Base-by-base conservation (phyloP, 2,797 vertebrate species). In the Holocentrus rufus region DNA sequence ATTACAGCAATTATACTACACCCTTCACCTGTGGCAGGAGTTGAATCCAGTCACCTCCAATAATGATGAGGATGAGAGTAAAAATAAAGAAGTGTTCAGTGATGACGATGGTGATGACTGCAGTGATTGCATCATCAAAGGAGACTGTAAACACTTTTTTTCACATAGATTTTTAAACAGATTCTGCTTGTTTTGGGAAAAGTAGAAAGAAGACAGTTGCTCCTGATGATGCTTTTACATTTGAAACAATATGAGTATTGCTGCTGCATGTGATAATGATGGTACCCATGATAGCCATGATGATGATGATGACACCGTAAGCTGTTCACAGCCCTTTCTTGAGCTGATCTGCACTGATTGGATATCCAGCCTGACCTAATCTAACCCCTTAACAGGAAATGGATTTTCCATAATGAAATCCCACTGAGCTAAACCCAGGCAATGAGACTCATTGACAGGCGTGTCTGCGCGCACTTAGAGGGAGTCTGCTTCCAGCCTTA, bases 401-500 rank as follows among this genome's bases (percentile, higher is more conserved):
- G 57, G 81, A 85, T 89, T 87, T 85, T 83, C 79, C 72, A 70
- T 87, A 83, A 86, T 90, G 81, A 87, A 87, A 90, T 86, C 78
- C 61, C 66, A 47, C 69, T 65, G 69, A 86, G 60, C 63, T 81
- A 65, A 84, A 80, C 65, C 61, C 49, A 65, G 60, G 55, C 73
- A 55, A 58, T 77, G 81, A 72, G 54, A 70, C 47, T 66, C 76
- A 74, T 66, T 76, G 84, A 80, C 63, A 76, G 69, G 54, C 42
- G 1, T 67, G 76, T 65, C 57, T 79, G 71, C 58, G 39, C 30
- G 0, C 65, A 76, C 67, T 77, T 67, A 60, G 10, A 17, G 46
- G 34, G 57, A 65, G 53, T 50, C 69, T 36, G 55, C 30, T 39
- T 70, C 58, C 53, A 58, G 64, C 27, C 55, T 18, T 0, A 11